Conservation (phyloP, 1,140 invertebrate genomes). For the Bombus sylvicola region DNA sequence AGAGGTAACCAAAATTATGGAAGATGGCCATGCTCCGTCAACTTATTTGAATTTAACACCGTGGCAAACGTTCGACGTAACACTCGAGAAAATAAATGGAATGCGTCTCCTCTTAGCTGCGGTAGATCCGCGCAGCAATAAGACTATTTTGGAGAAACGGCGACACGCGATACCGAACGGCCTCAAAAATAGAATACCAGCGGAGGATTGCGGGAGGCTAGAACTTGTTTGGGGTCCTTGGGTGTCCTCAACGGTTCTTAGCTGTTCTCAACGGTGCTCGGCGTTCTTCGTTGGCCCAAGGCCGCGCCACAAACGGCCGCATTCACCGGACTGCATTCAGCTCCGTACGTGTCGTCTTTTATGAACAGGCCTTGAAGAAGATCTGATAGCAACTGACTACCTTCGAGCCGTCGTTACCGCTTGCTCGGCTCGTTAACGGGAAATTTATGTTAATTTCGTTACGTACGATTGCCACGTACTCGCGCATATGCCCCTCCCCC, state of each 20-base stretch:
- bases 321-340: conserved; percentile 34
- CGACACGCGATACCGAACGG: neutral
- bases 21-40: neutral
- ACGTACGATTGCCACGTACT: neutral
- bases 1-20: accelerated
- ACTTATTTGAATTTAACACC: neutral
- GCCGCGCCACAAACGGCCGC: conserved; percentile 16
- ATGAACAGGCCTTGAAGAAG: conserved; percentile 37
- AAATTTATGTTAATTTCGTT: conserved; percentile 33
- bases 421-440: conserved; percentile 17
- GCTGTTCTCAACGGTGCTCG: conserved; percentile 34
- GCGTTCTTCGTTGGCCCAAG: conserved; percentile 21
- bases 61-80: neutral
- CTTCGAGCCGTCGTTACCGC: conserved; percentile 6
- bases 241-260: conserved; percentile 42
- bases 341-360: conserved; percentile 14
- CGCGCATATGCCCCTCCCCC: too few relatives aligned
- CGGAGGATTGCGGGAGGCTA: conserved; percentile 1
- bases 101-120: neutral
- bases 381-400: conserved; percentile 21
- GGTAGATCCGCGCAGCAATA: neutral
- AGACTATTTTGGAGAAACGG: neutral
- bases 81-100: neutral
- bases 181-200: conserved; percentile 17
- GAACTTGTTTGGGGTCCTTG: conserved; percentile 43